Conservation (phyloP, 1,140 invertebrate species). For the Drosophila miranda region DNA sequence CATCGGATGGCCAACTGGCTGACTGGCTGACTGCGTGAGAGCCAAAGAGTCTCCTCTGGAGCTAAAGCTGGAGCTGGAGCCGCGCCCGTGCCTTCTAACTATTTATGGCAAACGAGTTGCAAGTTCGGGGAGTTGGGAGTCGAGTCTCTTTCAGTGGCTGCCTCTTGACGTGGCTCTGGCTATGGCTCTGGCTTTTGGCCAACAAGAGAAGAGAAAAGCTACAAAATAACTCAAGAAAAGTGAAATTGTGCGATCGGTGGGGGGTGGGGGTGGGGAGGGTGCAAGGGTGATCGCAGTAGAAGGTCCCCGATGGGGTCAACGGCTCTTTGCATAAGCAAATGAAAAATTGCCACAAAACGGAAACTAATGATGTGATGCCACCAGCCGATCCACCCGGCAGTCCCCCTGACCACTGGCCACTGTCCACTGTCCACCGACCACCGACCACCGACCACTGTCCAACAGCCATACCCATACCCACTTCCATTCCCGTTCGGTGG, state of each 20-base stretch:
- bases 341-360: constrained; percentile 82
- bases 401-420: too few relatives aligned
- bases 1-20: constrained; percentile 16
- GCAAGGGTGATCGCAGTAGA: neutral
- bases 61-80: constrained; percentile 47
- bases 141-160: constrained; percentile 12
- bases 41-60: constrained; percentile 23
- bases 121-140: constrained; percentile 24
- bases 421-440: too few relatives aligned
- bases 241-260: constrained; percentile 53
- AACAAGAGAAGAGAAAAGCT: neutral
- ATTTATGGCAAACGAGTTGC: constrained; percentile 79
- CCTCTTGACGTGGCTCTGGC: constrained; percentile 27
- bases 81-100: constrained; percentile 78
- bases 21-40: constrained; percentile 48
- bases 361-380: constrained; percentile 81
- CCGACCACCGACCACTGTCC: too few relatives aligned
- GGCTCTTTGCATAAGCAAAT: constrained; percentile 70
- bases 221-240: constrained; percentile 34
- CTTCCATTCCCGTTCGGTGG: constrained; percentile 48
- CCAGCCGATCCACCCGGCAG: constrained; percentile 15
- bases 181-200: neutral
- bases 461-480: constrained; percentile 1
- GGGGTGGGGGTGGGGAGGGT: neutral
- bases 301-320: constrained; percentile 62